Base-by-base conservation (phyloP, 2,113 vertebrate species). In the Helogale parvula region DNA sequence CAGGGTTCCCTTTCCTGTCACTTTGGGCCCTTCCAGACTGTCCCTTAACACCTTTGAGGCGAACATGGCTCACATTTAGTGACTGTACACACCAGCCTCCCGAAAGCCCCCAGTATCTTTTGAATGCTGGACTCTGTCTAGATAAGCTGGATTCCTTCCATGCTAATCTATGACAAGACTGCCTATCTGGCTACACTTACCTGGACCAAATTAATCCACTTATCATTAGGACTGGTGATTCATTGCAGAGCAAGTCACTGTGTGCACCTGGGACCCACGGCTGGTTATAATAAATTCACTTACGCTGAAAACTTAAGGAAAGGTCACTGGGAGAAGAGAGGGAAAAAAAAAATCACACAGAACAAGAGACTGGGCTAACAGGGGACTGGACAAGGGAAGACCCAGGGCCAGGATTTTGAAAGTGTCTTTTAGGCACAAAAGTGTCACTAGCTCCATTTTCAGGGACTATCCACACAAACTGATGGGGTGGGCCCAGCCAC, bases 261-360 rank as follows among this genome's bases (percentile, higher is more conserved):
- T 11, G 29, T 27, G 0, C 0, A 50, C 60, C 35, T 31, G 92
- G 89, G 0, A 2, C 17, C 5, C n/a, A 65, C 52, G 5, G 21
- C 38, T 31, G 41, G 11, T 0, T 47, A 71, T 21, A 71, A 23
- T 14, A 77, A 69, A 23, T 23, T 57, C 41, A 57, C 7, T 17
- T 41, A 93, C n/a, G 12, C 1, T 41, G 57, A 79, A 0, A 80
- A 1, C 35, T 85, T 85, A 88, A 72, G 45, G 71, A 41, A 88
- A 88, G 38, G 50, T 81, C 23, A 7, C 50, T 7, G 5, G 45
- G 12, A 69, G 35, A 33, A 63, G 38, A 38, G 15, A 35, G 4
- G 23, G 12, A 10, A 11, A 4, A 52, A 57, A 77, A 47, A 77
- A 11, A n/a, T 7, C 25, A 85, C 9, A 50, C 10, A 21, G 31